Evolutionary conservation across 2,888 invertebrate genomes (phyloP).

Genomic region (Sipha maydis): DNA sequence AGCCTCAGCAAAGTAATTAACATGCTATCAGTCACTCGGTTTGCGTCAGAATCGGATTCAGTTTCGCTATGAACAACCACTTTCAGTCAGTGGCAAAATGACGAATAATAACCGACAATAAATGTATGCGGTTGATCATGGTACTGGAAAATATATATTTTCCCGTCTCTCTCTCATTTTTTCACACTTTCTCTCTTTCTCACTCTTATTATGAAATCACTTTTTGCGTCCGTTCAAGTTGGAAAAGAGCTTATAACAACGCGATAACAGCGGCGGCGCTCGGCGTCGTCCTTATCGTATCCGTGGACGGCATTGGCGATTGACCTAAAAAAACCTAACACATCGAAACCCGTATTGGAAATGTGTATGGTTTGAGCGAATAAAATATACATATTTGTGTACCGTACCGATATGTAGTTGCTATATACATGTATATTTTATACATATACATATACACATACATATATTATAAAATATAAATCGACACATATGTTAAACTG

Average conservation of each 20-base stretch:
- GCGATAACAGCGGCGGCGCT: constrained; percentile 4
- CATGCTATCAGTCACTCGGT: background rate
- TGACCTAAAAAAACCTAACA: constrained; percentile 42
- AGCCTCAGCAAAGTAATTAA: background rate
- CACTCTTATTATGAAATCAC: background rate
- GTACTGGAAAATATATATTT: background rate
- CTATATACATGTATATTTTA: background rate
- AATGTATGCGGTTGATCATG: background rate
- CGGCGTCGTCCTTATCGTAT: constrained; percentile 26
- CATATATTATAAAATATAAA: background rate
- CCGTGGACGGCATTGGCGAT: constrained; percentile 31
- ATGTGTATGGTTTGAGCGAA: background rate
- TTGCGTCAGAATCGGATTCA: background rate
- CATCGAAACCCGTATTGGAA: constrained; percentile 15
- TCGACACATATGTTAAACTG: background rate
- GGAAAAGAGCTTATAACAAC: background rate
- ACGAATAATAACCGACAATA: background rate
- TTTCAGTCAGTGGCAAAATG: no score
- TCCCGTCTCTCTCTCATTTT: background rate
- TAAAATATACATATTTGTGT: background rate
- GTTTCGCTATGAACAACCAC: background rate
- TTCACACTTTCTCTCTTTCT: background rate
- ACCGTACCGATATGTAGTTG: background rate
- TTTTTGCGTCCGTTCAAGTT: background rate
- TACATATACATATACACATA: background rate